phyloP scores from a whole-genome alignment of 2,113 vertebrate species.

The Capra hircus region DNA sequence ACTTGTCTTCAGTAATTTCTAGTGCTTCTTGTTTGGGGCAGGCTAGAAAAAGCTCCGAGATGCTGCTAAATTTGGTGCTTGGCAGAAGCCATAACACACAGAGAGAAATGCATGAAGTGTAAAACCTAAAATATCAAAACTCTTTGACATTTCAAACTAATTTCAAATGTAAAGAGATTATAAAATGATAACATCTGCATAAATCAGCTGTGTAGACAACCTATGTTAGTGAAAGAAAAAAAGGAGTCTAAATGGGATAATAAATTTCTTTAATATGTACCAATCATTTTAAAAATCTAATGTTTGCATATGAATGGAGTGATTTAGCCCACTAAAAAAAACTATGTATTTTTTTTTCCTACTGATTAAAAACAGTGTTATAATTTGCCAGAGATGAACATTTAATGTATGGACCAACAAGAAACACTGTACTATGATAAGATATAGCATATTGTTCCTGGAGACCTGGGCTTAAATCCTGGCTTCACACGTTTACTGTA shows the following conservation, averaged over 20 bases:
- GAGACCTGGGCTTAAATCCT: background rate
- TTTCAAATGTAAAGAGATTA: slow-evolving; percentile 49
- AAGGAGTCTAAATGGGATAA: background rate
- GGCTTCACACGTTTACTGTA: background rate
- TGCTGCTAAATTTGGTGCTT: slow-evolving; percentile 66
- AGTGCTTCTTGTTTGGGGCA: slow-evolving; percentile 70
- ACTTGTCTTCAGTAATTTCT: slow-evolving; percentile 73
- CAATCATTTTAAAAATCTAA: background rate
- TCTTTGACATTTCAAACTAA: slow-evolving; percentile 65
- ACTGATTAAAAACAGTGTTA: slow-evolving; percentile 15
- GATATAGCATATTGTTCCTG: background rate
- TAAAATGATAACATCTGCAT: slow-evolving; percentile 49
- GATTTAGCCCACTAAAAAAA: background rate
- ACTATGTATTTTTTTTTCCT: background rate
- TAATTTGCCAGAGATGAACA: background rate
- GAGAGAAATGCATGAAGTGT: slow-evolving; percentile 55
- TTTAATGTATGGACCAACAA: background rate
- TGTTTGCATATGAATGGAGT: background rate
- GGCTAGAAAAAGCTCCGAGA: slow-evolving; percentile 68
- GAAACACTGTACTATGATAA: background rate
- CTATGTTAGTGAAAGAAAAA: slow-evolving; percentile 14
- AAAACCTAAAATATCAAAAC: slow-evolving; percentile 71
- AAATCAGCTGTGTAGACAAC: slow-evolving; percentile 13
- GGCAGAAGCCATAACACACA: slow-evolving; percentile 57
- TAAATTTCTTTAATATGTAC: background rate